phyloP scores from a whole-genome alignment of 1,140 invertebrate genomes.

The Harpegnathos saltator region DNA sequence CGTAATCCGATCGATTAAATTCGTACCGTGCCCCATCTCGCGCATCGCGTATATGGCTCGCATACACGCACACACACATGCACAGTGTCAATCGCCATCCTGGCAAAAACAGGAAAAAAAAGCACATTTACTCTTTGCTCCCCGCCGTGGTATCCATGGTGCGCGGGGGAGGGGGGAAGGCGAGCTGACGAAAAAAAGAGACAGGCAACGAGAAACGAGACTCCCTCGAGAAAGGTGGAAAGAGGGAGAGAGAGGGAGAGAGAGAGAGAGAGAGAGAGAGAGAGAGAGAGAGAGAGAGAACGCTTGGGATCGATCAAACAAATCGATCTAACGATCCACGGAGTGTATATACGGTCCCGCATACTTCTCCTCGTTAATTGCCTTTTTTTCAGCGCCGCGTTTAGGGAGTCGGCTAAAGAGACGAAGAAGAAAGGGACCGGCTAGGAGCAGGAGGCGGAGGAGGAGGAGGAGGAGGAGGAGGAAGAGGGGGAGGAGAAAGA shows the following conservation, averaged over 20 bases:
- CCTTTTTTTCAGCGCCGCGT: slow-evolving; percentile 66
- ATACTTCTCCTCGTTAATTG: slow-evolving; percentile 66
- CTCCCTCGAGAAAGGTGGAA: slow-evolving; percentile 9
- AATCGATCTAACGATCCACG: slow-evolving; percentile 62
- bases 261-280: neutral
- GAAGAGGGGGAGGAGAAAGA: too few relatives aligned
- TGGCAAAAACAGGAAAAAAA: neutral
- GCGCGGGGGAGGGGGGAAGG: neutral
- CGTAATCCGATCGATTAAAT: slow-evolving; percentile 51
- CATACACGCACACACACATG: too few relatives aligned
- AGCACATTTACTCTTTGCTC: slow-evolving; percentile 12
- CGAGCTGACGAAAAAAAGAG: slow-evolving; percentile 43
- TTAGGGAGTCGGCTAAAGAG: slow-evolving; percentile 56
- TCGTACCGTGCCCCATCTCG: slow-evolving; percentile 39
- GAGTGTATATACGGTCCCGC: slow-evolving; percentile 41
- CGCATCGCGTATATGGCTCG: slow-evolving; percentile 6
- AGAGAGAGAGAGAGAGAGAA: neutral
- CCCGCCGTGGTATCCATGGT: neutral
- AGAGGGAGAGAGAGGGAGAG: neutral
- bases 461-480: too few relatives aligned
- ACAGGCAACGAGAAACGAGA: slow-evolving; percentile 23
- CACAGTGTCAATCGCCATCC: slow-evolving; percentile 19
- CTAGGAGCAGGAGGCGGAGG: neutral
- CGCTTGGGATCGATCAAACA: slow-evolving; percentile 43
- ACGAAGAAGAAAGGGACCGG: slow-evolving; percentile 43